Conservation (phyloP, 2,797 vertebrate genomes). For the Fistularia commersonii region DNA sequence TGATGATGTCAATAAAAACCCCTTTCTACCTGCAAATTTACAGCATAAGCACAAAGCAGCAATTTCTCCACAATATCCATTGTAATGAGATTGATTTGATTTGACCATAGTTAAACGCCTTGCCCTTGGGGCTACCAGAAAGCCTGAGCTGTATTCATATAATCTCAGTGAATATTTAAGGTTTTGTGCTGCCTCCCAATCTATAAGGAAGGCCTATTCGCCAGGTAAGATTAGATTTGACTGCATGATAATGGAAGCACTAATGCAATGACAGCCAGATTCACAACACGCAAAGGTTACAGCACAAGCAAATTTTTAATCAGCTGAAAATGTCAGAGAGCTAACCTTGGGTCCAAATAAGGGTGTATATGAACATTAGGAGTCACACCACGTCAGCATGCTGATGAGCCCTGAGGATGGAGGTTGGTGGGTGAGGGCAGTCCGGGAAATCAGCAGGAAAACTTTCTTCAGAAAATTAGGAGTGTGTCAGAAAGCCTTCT, state of each 20-base stretch:
- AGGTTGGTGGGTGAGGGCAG: too few relatives aligned
- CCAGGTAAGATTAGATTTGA: constrained; percentile 71
- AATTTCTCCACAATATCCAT: too few relatives aligned
- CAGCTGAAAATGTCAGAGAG: constrained; percentile 73
- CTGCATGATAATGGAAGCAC: constrained; percentile 72
- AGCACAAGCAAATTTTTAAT: constrained; percentile 70
- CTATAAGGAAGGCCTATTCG: constrained; percentile 9
- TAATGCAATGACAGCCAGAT: constrained; percentile 68
- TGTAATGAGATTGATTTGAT: too few relatives aligned
- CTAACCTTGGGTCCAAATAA: constrained; percentile 65
- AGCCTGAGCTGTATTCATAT: too few relatives aligned
- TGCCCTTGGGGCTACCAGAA: too few relatives aligned
- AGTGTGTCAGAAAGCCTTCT: constrained; percentile 8
- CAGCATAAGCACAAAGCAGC: too few relatives aligned
- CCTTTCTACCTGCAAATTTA: too few relatives aligned
- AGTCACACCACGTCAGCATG: constrained; percentile 36
- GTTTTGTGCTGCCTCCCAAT: too few relatives aligned
- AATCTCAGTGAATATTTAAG: too few relatives aligned
- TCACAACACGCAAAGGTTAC: constrained; percentile 65
- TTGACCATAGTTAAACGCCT: too few relatives aligned
- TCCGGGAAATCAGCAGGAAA: background rate
- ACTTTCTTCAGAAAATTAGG: constrained; percentile 19
- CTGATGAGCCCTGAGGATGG: constrained; percentile 23
- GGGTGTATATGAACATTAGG: constrained; percentile 43
- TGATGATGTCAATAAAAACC: too few relatives aligned